Evolutionary conservation across 2,797 vertebrate genomes (phyloP), one percentile per base, ranked within the genome.

Genomic region (Orestias chungarensis): DNA sequence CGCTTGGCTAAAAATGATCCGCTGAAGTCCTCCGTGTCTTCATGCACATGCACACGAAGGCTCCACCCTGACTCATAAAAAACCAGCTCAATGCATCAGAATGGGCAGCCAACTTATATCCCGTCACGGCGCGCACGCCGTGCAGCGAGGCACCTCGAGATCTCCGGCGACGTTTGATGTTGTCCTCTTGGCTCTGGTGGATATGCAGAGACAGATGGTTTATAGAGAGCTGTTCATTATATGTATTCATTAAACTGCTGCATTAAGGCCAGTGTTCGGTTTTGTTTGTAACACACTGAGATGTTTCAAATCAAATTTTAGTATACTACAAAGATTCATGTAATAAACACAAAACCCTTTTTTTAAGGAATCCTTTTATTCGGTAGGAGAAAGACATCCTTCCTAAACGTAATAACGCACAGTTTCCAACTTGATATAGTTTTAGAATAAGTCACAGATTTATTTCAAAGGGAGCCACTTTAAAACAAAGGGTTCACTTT

Each of bases 201-300:
- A 71, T 80, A 72, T 82, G 71, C 64, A 74, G 73, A 86, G 82
- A 81, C 87, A 87, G 87, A 85, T 87, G 81, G 68, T 86, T 87
- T 91, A 64, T 55, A 61, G 70, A 83, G 67, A 73, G 79, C 42
- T 55, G 1, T 5, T 50, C 64, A 66, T 68, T 65, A 50, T 83
- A 68, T 70, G 47, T 71, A 14, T 70, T 43, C 15, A 11, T 75
- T 66, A 59, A 35, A 68, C 14, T 66, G 11, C 65, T 68, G 44
- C 61, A 66, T 66, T 61, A 64, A 49, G 38, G 10, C 40, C 3
- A 29, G 20, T 4, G 17, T 35, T 20, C 25, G n/a, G 8, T 40
- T 49, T 11, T 73, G 81, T 62, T 66, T 23, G 47, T 31, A 27
- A 11, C 31, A 23, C 33, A 12, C 14, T 57, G 15, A 20, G 33